phyloP scores from a whole-genome alignment of 2,888 invertebrate genomes.

The Drosophila maculinotata region DNA sequence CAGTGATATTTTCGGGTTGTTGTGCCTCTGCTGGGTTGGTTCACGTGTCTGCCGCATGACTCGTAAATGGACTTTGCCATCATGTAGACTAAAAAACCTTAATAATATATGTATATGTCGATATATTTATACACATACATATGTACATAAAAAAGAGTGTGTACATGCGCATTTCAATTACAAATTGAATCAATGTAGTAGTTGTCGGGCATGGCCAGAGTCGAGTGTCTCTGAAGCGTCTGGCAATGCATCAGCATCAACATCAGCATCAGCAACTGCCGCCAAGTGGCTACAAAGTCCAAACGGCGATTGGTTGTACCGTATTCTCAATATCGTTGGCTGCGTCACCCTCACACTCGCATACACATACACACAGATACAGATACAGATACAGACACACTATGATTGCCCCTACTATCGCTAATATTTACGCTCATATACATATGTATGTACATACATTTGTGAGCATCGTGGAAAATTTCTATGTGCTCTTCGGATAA shows the following conservation, averaged over 20 bases:
- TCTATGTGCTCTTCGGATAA: slow-evolving; percentile 5
- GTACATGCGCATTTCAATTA: slow-evolving; percentile 19
- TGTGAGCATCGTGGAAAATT: slow-evolving; percentile 36
- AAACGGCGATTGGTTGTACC: slow-evolving; percentile 25
- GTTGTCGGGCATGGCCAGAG: slow-evolving; percentile 24
- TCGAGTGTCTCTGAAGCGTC: slow-evolving; percentile 32
- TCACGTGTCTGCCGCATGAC: slow-evolving; percentile 74
- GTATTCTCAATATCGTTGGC: slow-evolving; percentile 50
- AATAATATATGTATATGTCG: background rate
- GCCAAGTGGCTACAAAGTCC: slow-evolving; percentile 52
- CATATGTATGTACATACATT: too few species aligned
- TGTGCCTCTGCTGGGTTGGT: slow-evolving; percentile 24
- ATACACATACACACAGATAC: slow-evolving; percentile 2
- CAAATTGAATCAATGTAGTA: slow-evolving; percentile 38
- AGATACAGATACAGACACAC: background rate
- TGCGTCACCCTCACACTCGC: slow-evolving; percentile 37
- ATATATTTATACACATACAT: background rate
- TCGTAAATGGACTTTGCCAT: slow-evolving; percentile 73
- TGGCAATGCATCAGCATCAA: slow-evolving; percentile 25
- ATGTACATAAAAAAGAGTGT: too few species aligned
- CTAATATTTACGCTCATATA: slow-evolving; percentile 1
- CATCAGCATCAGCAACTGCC: background rate
- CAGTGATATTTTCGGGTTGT: slow-evolving; percentile 26
- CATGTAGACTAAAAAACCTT: slow-evolving; percentile 29
- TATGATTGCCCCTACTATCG: slow-evolving; percentile 6